These are phyloP conservation scores for Pyrochroa serraticornis DNA, from an alignment of 2,888 invertebrate genomes.

Conservation along the genomic window DNA sequence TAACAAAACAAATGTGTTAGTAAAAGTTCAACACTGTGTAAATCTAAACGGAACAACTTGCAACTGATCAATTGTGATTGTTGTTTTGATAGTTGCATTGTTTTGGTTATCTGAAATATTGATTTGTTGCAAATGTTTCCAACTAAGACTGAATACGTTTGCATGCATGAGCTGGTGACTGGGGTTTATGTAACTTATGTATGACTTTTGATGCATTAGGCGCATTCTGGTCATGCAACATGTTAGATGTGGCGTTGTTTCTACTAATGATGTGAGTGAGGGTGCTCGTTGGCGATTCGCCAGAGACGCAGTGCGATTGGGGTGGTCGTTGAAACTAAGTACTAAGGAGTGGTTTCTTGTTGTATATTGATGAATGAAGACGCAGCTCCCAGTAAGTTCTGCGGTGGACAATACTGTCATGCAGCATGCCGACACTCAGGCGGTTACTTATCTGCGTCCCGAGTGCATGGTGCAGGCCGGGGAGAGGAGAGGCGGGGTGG, in stretches of 20 bases:
- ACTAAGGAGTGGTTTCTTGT: constrained; percentile 1
- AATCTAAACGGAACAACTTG: too few relatives aligned
- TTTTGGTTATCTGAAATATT: too few relatives aligned
- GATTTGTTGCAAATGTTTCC: too few relatives aligned
- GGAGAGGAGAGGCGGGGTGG: constrained; percentile 43
- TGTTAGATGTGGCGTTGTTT: constrained; percentile 14
- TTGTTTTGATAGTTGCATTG: too few relatives aligned
- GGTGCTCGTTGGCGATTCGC: constrained; percentile 49
- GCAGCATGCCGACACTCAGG: constrained; percentile 52
- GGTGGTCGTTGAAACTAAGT: neutral
- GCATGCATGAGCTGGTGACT: too few relatives aligned
- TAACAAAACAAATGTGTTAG: constrained; percentile 50
- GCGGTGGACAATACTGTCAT: constrained; percentile 37
- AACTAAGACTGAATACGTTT: too few relatives aligned
- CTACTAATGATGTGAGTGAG: constrained; percentile 27
- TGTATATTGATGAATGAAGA: neutral
- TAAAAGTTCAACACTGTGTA: neutral
- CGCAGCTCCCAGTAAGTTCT: neutral
- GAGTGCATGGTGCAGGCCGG: constrained; percentile 48
- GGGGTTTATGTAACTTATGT: constrained; percentile 10
- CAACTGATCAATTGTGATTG: too few relatives aligned
- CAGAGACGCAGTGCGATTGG: constrained; percentile 55
- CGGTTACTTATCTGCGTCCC: constrained; percentile 53
- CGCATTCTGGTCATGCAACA: constrained; percentile 44
- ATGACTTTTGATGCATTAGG: constrained; percentile 26